These are phyloP conservation scores for Maccullochella peelii DNA, from an alignment of 2,113 vertebrate species.

Conservation along the genomic window DNA sequence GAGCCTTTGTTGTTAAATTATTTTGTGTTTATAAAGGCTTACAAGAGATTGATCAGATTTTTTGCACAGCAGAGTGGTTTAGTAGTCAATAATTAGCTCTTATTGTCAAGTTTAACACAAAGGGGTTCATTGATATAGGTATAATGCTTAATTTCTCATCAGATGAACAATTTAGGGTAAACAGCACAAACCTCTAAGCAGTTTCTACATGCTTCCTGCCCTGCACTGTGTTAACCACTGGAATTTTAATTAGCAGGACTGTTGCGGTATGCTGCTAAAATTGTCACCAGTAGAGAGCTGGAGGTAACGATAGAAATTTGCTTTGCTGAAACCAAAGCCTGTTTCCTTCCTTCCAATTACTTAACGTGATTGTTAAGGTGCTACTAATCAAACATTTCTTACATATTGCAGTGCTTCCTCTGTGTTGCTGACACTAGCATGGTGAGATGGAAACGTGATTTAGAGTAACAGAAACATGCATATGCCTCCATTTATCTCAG, in stretches of 20 bases:
- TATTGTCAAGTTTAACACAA: neutral
- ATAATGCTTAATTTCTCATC: neutral
- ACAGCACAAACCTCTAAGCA: neutral
- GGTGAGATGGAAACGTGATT: neutral
- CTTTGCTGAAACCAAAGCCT: neutral
- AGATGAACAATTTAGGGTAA: neutral
- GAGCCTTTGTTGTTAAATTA: neutral
- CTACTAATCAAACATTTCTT: neutral
- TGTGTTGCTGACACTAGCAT: neutral
- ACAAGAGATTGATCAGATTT: neutral
- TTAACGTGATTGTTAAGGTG: neutral
- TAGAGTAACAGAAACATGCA: neutral
- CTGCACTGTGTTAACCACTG: neutral
- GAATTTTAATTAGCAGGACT: slow-evolving; percentile 29
- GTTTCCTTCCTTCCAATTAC: neutral
- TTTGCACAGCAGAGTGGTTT: neutral
- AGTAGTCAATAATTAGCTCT: neutral
- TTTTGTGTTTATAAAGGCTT: slow-evolving; percentile 5
- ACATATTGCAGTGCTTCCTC: neutral
- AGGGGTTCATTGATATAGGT: neutral
- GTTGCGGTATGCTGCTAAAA: neutral
- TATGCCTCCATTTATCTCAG: neutral
- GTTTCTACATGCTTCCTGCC: neutral
- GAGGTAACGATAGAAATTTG: neutral
- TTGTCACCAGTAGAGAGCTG: neutral